These are phyloP conservation scores for Spea bombifrons DNA, from an alignment of 2,113 vertebrate genomes.

Conservation along the genomic window DNA sequence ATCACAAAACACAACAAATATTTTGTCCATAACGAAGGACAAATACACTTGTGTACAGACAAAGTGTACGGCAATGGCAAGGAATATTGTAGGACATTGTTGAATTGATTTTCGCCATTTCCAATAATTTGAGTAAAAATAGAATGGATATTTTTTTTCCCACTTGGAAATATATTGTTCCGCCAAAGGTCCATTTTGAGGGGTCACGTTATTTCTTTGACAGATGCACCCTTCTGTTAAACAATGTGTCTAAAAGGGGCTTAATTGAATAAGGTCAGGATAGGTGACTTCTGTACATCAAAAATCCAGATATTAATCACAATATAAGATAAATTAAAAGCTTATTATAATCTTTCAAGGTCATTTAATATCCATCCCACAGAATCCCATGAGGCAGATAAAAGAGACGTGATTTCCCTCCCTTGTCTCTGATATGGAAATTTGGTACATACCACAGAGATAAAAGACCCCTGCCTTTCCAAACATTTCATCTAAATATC, in stretches of 20 bases:
- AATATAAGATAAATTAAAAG: not conserved
- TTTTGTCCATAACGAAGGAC: no score
- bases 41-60: no score
- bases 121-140: not conserved
- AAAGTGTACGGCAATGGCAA: no score
- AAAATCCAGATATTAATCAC: not conserved
- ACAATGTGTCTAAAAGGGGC: not conserved
- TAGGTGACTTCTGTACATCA: not conserved
- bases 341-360: not conserved
- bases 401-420: not conserved
- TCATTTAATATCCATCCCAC: not conserved
- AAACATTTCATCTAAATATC: constrained; percentile 6
- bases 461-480: not conserved
- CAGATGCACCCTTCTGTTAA: not conserved
- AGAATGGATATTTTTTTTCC: not conserved
- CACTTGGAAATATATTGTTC: not conserved
- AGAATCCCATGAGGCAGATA: constrained; percentile 8
- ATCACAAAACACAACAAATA: no score
- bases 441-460: not conserved
- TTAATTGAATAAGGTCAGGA: not conserved
- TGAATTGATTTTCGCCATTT: not conserved
- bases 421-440: constrained; percentile 14
- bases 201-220: not conserved
- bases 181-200: not conserved
- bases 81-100: no score